Evolutionary conservation across 2,113 vertebrate species (phyloP).

Genomic region (Xyliphius kryptos): DNA sequence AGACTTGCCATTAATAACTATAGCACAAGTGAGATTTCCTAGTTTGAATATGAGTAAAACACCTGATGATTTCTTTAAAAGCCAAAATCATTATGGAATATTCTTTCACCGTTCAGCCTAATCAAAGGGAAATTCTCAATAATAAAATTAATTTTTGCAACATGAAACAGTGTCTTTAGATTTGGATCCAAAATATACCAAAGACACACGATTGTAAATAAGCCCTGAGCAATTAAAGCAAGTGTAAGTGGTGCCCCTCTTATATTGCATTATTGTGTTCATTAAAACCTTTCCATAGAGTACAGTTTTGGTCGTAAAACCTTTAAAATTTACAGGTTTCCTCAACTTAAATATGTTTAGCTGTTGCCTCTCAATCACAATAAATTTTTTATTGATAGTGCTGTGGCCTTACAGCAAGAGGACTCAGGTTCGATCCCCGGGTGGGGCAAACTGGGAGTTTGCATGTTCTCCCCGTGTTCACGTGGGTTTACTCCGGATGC

Average conservation of each 20-base stretch:
- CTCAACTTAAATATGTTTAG: neutral
- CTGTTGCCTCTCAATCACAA: slow-evolving; percentile 1
- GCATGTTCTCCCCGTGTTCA: no score
- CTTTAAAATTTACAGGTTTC: neutral
- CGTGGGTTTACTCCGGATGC: no score
- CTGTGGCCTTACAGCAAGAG: no score
- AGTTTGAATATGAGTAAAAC: neutral
- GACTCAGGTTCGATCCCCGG: no score
- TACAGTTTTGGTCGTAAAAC: neutral
- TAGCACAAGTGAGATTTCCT: neutral
- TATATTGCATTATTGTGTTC: neutral
- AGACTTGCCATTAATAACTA: neutral
- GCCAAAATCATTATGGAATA: neutral
- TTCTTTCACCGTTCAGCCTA: neutral
- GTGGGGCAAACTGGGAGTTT: no score
- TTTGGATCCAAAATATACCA: neutral
- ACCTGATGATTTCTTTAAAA: neutral
- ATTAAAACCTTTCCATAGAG: neutral
- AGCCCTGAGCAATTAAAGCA: neutral
- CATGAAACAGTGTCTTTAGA: neutral
- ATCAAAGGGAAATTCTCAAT: no score
- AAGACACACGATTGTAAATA: neutral
- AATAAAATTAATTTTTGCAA: neutral
- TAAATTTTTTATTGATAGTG: no score
- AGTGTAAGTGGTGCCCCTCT: neutral